Evolutionary conservation across 2,888 invertebrate genomes (phyloP).

Genomic region (Rhingia campestris): DNA sequence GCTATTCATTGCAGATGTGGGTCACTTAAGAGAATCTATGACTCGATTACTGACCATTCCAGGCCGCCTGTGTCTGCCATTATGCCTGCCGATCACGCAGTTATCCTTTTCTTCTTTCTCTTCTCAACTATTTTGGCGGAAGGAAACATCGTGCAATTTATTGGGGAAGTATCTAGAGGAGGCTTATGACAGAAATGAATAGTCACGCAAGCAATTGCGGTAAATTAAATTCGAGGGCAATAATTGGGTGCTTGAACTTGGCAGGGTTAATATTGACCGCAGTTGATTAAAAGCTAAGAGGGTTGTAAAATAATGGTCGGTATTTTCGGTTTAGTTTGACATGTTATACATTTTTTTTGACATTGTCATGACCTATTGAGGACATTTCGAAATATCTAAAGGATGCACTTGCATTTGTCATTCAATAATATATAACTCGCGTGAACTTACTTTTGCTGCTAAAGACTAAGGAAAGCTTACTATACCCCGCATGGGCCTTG

Average conservation of each 20-base stretch:
- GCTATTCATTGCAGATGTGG: slow-evolving; percentile 46
- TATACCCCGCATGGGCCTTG: too few relatives aligned
- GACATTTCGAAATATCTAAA: too few relatives aligned
- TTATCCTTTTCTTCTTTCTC: slow-evolving; percentile 32
- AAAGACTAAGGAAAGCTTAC: too few relatives aligned
- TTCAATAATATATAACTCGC: too few relatives aligned
- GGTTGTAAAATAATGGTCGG: too few relatives aligned
- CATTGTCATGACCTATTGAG: too few relatives aligned
- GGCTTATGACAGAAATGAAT: slow-evolving; percentile 44
- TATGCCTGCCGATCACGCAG: slow-evolving; percentile 36
- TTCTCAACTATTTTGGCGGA: not conserved
- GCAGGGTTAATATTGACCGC: slow-evolving; percentile 12
- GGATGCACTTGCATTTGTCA: too few relatives aligned
- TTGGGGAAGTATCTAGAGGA: slow-evolving; percentile 22
- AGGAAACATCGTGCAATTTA: slow-evolving; percentile 40
- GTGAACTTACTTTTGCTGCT: too few relatives aligned
- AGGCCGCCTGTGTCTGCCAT: slow-evolving; percentile 25
- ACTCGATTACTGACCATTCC: slow-evolving; percentile 47
- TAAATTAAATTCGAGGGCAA: slow-evolving; percentile 39
- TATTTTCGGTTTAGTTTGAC: too few relatives aligned
- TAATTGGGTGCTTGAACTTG: slow-evolving; percentile 36
- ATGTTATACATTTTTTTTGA: too few relatives aligned
- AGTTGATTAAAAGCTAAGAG: not conserved
- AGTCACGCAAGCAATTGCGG: slow-evolving; percentile 45
- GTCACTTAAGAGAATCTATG: slow-evolving; percentile 52